phyloP scores from a whole-genome alignment of 2,797 vertebrate species.

The Pteronotus mesoamericanus region DNA sequence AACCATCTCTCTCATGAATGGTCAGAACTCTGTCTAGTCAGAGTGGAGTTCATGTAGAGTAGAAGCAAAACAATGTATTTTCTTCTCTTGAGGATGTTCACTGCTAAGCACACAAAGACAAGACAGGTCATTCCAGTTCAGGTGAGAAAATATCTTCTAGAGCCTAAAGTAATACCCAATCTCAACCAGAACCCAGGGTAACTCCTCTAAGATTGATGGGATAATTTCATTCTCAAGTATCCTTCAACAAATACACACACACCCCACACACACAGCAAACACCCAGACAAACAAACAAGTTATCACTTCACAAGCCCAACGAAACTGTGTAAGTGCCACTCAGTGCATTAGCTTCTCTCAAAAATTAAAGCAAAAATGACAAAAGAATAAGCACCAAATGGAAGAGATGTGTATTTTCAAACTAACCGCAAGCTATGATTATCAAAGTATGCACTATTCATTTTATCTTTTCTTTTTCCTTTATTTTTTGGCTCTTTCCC shows the following conservation, averaged over 20 bases:
- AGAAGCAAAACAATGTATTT: constrained; percentile 31
- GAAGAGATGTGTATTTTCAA: constrained; percentile 28
- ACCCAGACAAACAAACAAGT: background rate
- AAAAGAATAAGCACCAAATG: background rate
- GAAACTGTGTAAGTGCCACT: constrained; percentile 17
- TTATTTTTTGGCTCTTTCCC: constrained; percentile 2
- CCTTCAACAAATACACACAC: background rate
- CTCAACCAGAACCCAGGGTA: background rate
- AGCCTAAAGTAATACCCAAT: background rate
- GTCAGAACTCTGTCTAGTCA: background rate
- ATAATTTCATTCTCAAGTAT: constrained; percentile 13
- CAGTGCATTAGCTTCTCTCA: constrained; percentile 3
- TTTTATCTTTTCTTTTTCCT: background rate
- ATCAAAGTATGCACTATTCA: background rate
- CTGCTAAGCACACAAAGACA: background rate
- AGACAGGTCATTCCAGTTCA: background rate
- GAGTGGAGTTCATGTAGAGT: background rate
- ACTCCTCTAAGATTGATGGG: background rate
- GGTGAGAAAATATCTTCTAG: background rate
- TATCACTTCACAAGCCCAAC: background rate
- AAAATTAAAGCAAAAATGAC: background rate
- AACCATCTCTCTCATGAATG: background rate
- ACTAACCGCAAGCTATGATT: background rate
- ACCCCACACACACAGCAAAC: background rate
- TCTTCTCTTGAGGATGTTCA: background rate